Evolutionary conservation across 2,888 invertebrate genomes (phyloP), one percentile per base, ranked within the genome.

Genomic region (Cosmia pyralina): DNA sequence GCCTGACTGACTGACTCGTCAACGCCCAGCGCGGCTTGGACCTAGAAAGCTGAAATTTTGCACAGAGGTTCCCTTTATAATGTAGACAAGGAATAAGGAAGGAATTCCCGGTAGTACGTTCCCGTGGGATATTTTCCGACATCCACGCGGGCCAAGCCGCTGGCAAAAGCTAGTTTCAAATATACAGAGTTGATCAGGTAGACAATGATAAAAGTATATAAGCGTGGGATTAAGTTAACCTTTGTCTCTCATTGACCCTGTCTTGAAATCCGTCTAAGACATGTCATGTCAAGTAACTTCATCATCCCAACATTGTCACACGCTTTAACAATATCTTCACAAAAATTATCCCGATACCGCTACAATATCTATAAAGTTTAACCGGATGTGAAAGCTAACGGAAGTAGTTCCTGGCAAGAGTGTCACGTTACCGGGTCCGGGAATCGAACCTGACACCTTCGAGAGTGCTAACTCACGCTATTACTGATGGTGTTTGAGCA

Each of bases 341-440:
- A 63, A 63, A 41, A 82, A 57, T 58, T n/a, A 57, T 59, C 41
- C 10, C 7, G 75, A 68, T 53, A 82, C 50, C 19, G 50, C 58
- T 17, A 55, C 71, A 82, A 46, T 72, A 72, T 78, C 62, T 58
- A 79, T 79, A 80, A 65, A 53, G 46, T 79, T 63, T 41, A 52
- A 79, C 52, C 84, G 84, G 84, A 85, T 72, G 83, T 79, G 83
- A 84, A 79, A 82, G 82, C 82, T 77, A 68, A 63, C 72, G 85
- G 79, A 79, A 79, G 79, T 68, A 82, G 73, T 79, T 79, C 79
- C 79, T 71, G 72, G 55, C 70, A 58, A 70, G 66, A 57, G 77
- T 72, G 68, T 85, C 85, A 53, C 50, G 85, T 86, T 76, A 85
- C 77, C 79, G 77, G 79, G 70, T 74, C 66, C 79, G 85, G 79